A percentile compares a stretch with the other conserved stretches of the same genome.
These are phyloP conservation scores for Acleris sparsana DNA, from an alignment of 2,888 invertebrate genomes.

Conservation along the genomic window DNA sequence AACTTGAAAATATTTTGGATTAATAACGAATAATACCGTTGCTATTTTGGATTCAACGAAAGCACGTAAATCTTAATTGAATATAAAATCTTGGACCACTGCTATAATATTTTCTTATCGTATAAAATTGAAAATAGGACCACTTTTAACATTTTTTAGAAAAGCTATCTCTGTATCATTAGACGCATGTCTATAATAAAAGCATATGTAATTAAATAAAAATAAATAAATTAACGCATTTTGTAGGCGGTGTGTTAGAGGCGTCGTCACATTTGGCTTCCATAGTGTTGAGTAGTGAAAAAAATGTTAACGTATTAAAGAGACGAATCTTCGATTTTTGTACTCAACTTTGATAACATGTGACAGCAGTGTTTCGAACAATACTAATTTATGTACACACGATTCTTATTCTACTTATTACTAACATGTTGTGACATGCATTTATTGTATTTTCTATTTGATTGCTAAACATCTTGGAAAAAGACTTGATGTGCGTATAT, in stretches of 20 bases:
- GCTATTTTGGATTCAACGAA: neutral
- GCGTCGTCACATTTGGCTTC: constrained; percentile 74
- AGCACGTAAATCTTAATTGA: constrained; percentile 29
- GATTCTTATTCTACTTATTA: constrained; percentile 14
- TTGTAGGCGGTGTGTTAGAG: constrained; percentile 62
- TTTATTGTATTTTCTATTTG: constrained; percentile 53
- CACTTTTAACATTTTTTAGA: constrained; percentile 60
- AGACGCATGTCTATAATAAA: constrained; percentile 50
- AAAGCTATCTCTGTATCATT: constrained; percentile 75
- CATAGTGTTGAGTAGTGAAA: constrained; percentile 73
- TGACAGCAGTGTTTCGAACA: constrained; percentile 26
- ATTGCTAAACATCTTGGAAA: constrained; percentile 44
- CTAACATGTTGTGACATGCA: constrained; percentile 63
- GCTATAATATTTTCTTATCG: constrained; percentile 67
- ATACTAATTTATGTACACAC: constrained; percentile 18
- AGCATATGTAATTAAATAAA: constrained; percentile 49
- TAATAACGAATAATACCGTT: constrained; percentile 31
- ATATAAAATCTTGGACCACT: constrained; percentile 70
- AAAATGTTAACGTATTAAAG: constrained; percentile 33
- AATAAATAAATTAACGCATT: constrained; percentile 46
- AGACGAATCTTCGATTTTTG: constrained; percentile 59
- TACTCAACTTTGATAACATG: constrained; percentile 61
- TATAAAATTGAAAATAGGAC: constrained; percentile 64
- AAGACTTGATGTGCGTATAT: constrained; percentile 46
- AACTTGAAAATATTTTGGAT: constrained; percentile 33